Base-by-base conservation (phyloP, 2,888 invertebrate species). In the Drosophila tripunctata region DNA sequence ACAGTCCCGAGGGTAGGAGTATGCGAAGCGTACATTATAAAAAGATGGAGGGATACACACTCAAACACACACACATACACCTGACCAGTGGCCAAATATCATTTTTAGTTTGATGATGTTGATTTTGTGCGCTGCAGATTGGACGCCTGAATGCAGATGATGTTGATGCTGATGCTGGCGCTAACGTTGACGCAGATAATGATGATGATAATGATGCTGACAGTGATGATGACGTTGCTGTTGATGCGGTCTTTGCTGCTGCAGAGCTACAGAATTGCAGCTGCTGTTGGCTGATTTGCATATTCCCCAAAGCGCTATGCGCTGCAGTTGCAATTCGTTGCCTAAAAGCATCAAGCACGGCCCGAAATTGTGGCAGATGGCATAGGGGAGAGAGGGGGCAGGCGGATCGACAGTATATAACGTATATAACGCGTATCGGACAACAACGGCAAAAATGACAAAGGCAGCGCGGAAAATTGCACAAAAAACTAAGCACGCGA, bases 401-500 rank as follows among this genome's bases (percentile, higher is more conserved):
- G 31, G 33, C 2, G 1, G 17, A n/a, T 21, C 17, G 33, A 30
- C 38, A 38, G 56, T 57, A 68, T 65, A 78, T 82, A 85, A 61
- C 62, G 78, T 58, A 66, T 62, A 86, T 68, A 75, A 69, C 30
- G 63, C 40, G 33, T 30, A 44, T 12, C 54, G 57, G 24, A 22
- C 38, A 60, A 40, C 60, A 54, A 40, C 60, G 51, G 43, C 58
- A 61, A 74, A 65, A 81, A 50, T 75, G 72, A 82, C 87, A 83
- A 86, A 85, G 76, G 71, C 83, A 68, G 30, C 83, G 83, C 88
- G 81, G 88, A 83, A 88, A 81, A 88, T 79, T 75, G 82, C 87
- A 87, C 87, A 87, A 81, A 88, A 87, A 87, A 84, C 84, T 84
- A 84, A 84, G 84, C 84, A 80, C 69, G 77, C 65, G 56, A 55